Evolutionary conservation across 2,888 invertebrate genomes (phyloP), one percentile per base, ranked within the genome.

Genomic region (Drosophila neonasuta): DNA sequence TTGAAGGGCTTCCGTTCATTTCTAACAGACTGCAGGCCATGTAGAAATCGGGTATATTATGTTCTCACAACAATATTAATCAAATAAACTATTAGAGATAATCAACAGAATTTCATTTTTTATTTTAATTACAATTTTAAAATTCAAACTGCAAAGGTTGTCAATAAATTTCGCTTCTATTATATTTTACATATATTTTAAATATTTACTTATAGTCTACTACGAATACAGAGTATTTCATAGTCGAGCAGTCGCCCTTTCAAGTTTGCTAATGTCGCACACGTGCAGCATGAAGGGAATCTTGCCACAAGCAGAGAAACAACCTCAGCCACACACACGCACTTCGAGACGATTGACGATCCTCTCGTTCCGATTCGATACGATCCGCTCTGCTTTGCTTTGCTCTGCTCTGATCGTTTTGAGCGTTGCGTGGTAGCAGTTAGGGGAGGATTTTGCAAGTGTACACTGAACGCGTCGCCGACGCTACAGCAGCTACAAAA

Each of bases 371-470:
- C 68, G 65, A 71, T 59, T 49, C 67, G 57, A 57, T 67, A 20
- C 49, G 63, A 39, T 57, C 52, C 36, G 46, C 39, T 42, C 44
- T 24, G 55, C 30, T 64, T 42, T 44, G 42, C 30, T 68, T 6
- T 62, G 56, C 62, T 52, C 63, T 51, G 63, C 59, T 45, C 17
- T 30, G 71, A 49, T 69, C 68, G 61, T 63, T 49, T 63, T 48
- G 63, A 67, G 79, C 78, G 79, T 78, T 77, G 84, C 62, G 80
- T 83, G 87, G 79, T 85, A 71, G 78, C 84, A 80, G 82, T 87
- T 83, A 83, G 87, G 82, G 83, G 83, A 87, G 83, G 83, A 85
- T 83, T 83, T 83, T 73, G 83, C 83, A 83, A 83, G 83, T 87
- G 85, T 74, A 75, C 65, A 67, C 20, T 87, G 85, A 72, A 75